Percentiles rank a stretch among this genome's conserved stretches.
Evolutionary conservation across 2,797 vertebrate genomes (phyloP).

Genomic region (Austrolebias charrua): DNA sequence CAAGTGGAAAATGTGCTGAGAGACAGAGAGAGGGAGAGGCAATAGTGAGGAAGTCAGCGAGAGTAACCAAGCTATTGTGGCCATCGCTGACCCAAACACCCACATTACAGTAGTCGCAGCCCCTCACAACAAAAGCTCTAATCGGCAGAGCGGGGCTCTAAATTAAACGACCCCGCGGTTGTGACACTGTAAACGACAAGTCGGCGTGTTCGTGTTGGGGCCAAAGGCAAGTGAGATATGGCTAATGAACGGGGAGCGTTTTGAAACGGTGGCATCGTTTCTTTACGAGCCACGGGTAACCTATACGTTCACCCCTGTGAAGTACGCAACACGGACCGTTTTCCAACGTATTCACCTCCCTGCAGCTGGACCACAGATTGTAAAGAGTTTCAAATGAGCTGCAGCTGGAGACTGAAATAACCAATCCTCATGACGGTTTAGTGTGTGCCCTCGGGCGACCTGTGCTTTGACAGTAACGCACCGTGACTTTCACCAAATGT

Average conservation of each 20-base stretch:
- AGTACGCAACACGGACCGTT: conserved; percentile 18
- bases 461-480: conserved; percentile 17
- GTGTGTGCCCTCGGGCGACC: conserved; percentile 36
- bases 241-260: conserved; percentile 62
- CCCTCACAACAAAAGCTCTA: conserved; percentile 68
- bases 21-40: conserved; percentile 54
- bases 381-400: conserved; percentile 51
- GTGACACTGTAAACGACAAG: conserved; percentile 63
- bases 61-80: conserved; percentile 74
- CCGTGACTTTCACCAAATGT: conserved; percentile 11
- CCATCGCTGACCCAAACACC: conserved; percentile 70
- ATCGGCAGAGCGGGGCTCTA: conserved; percentile 58
- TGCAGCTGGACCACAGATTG: conserved; percentile 47
- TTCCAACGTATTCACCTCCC: conserved; percentile 24
- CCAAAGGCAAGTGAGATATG: conserved; percentile 52
- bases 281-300: conserved; percentile 43
- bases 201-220: conserved; percentile 27
- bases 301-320: conserved; percentile 38
- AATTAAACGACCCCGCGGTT: conserved; percentile 67
- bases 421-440: conserved; percentile 36
- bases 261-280: conserved; percentile 39
- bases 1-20: conserved; percentile 81
- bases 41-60: conserved; percentile 70
- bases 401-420: conserved; percentile 37
- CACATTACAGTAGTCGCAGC: conserved; percentile 62